Conservation (phyloP, 2,888 invertebrate species). For the Mythimna albipuncta region DNA sequence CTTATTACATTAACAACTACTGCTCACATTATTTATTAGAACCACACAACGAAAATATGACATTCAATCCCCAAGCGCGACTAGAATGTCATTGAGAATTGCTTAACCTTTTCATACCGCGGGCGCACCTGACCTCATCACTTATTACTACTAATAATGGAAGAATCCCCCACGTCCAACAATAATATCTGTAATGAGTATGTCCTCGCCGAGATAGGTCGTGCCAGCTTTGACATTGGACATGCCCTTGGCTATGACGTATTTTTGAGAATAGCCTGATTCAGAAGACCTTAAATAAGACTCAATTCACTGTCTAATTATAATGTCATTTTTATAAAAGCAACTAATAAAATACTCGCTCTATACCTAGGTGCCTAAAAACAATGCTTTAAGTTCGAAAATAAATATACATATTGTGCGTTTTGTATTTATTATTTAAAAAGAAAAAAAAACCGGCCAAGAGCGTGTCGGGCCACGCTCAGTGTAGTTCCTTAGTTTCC, state of each 20-base stretch:
- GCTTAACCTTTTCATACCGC: slow-evolving; percentile 15
- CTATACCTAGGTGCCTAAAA: too few species aligned
- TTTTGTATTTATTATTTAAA: too few species aligned
- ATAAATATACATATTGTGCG: too few species aligned
- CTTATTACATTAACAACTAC: not conserved
- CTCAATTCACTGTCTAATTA: not conserved
- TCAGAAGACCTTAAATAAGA: not conserved
- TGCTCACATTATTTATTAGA: not conserved
- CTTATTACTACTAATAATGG: slow-evolving; percentile 18
- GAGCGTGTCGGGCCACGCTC: too few species aligned
- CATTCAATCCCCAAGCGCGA: not conserved
- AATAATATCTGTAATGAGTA: slow-evolving; percentile 31
- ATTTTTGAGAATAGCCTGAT: not conserved
- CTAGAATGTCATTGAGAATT: slow-evolving; percentile 11
- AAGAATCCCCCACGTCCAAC: slow-evolving; percentile 21
- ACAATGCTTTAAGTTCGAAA: too few species aligned
- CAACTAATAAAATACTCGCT: not conserved
- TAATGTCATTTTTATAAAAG: not conserved
- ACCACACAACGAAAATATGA: not conserved
- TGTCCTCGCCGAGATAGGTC: slow-evolving; percentile 46
- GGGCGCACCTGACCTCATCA: not conserved
- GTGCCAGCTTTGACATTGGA: slow-evolving; percentile 32
- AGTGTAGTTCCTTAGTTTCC: too few species aligned
- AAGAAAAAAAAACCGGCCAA: too few species aligned
- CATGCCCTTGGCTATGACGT: slow-evolving; percentile 4